Base-by-base conservation (phyloP, 2,113 vertebrate species). In the Plecturocebus donacophilus region DNA sequence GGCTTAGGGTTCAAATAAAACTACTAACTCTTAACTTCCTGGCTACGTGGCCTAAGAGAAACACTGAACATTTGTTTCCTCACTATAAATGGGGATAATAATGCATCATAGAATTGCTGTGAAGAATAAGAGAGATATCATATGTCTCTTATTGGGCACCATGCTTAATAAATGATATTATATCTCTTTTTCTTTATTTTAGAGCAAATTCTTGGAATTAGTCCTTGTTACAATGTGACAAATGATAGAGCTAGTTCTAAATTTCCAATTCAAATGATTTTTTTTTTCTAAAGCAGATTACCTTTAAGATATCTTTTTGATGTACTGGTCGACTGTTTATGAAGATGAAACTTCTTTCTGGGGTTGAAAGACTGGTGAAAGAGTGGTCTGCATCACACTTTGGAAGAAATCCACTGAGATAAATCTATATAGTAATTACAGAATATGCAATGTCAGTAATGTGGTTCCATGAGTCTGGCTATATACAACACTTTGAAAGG, bases 291-390 rank as follows among this genome's bases (percentile, higher is more conserved):
- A 71, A 97, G 16, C 1, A 64, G n/a, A 89, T 93, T 99, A 99
- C 99, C 99, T 99, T 99, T 94, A 99, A 97, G 91, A 99, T 99
- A n/a, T 99, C 99, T 98, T 99, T 99, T 21, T 99, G 99, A 95
- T 99, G 98, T 95, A 99, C 98, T 3, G 99, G 99, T 47, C 99
- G 99, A 94, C 98, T 98, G 92, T 99, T 99, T 97, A 99, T 98
- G 96, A 99, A 99, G 95, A 99, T 96, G 56, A 99, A 99, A 49
- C 99, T 99, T 98, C 98, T 99, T 96, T 99, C 99, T 82, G 99
- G 98, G 87, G 98, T 98, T 42, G 99, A 99, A 87, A 99, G 99
- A 97, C 99, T 99, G 79, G 99, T 99, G 30, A 99, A 98, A 84
- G 98, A 98, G 76, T 94, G 97, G 94, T 99, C 99, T 47, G 99